phyloP scores from a whole-genome alignment of 2,797 vertebrate genomes.

The Margarornis squamiger region DNA sequence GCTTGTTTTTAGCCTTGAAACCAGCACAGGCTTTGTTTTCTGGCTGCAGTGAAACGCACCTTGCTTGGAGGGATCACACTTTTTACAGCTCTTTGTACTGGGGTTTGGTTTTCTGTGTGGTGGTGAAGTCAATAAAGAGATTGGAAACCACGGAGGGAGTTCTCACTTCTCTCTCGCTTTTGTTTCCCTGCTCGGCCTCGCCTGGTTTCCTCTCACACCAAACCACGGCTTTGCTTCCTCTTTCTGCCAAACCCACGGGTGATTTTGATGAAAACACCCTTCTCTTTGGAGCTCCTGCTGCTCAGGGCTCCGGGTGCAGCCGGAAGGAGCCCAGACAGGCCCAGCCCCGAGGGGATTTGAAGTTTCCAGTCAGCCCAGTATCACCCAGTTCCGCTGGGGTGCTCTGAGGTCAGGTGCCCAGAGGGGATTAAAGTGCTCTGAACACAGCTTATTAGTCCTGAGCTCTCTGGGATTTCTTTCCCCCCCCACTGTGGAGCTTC shows the following conservation, averaged over 20 bases:
- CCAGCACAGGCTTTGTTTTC: not conserved
- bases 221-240: not conserved
- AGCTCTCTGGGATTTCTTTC: not conserved
- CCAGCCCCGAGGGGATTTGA: not conserved
- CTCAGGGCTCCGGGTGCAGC: not conserved
- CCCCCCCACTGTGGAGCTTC: not conserved
- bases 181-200: not conserved
- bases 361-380: not conserved
- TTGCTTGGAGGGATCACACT: constrained; percentile 16
- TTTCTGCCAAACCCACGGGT: not conserved
- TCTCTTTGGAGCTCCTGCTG: not conserved
- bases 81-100: constrained; percentile 18
- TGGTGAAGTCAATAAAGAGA: constrained; percentile 6
- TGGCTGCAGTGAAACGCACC: not conserved
- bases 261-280: not conserved
- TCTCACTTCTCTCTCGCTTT: not conserved
- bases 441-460: accelerated
- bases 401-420: not conserved
- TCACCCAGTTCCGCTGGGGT: not conserved
- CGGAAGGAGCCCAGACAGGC: not conserved
- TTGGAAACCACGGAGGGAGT: not conserved
- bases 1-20: not conserved
- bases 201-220: accelerated
- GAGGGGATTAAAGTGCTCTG: not conserved
- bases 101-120: not conserved